Base-by-base conservation (phyloP, 2,888 invertebrate genomes). In the Noctuana brunneofusca region DNA sequence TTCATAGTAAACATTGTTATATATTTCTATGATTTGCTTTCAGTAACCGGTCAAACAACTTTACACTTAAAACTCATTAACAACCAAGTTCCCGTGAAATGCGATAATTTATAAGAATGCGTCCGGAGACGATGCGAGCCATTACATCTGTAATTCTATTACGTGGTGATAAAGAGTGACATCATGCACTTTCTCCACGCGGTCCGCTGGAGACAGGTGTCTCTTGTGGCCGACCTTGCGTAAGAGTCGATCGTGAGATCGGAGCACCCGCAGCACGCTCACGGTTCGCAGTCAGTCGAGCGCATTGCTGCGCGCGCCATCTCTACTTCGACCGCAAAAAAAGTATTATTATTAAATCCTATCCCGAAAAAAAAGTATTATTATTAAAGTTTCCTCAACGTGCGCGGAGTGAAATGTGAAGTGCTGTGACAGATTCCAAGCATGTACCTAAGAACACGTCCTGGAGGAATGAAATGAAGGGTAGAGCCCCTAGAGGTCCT, bases 181-280 rank as follows among this genome's bases (percentile, higher is more conserved):
- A 78, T 76, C 78, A 80, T 72, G 64, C 74, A 81, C 84, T 85
- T 84, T 87, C 83, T 75, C 81, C 75, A 71, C 77, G 71, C 64
- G 66, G 69, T n/a, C n/a, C n/a, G n/a, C n/a, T 69, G 69, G 73
- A 76, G 75, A 75, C 80, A 80, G 79, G 79, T 75, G 77, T 76
- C 73, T 73, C 75, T 69, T 16, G 66, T 22, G 48, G 69, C 63
- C 53, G 65, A 56, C 68, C 71, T 76, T 87, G 86, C 84, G 86
- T 75, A 86, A 86, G 80, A 76, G 72, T 67, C 65, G 66, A 48
- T 27, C 52, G 60, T 11, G 46, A 46, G 35, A 54, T 38, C 63
- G 60, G 56, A 62, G 48, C 48, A 48, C 67, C 64, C 1, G 98
- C 98, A 16, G 93, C 97, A 96, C 53, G 93, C n/a, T 97, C 96